phyloP scores from a whole-genome alignment of 64 coral and sea anemone genomes.

The Montipora capricornis region DNA sequence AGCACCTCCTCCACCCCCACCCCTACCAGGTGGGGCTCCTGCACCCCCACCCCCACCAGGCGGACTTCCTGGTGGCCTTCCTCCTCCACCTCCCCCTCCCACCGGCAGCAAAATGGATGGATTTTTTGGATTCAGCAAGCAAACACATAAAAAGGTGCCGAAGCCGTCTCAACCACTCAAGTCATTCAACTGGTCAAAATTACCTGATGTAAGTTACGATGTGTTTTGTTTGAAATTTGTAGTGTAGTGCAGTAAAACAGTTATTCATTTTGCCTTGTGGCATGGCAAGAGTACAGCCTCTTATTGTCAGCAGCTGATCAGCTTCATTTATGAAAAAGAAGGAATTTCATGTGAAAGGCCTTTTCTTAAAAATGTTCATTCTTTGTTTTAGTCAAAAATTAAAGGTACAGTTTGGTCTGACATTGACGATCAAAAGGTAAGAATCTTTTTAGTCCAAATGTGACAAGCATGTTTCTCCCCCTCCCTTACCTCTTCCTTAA shows the following conservation, averaged over 20 bases:
- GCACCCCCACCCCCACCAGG: conserved; percentile 77
- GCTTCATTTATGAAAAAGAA: too few relatives aligned
- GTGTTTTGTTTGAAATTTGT: neutral
- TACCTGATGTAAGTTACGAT: conserved; percentile 90
- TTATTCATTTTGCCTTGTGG: too few relatives aligned
- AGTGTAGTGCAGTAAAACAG: too few relatives aligned
- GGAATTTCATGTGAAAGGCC: neutral
- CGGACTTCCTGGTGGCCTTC: conserved; percentile 13
- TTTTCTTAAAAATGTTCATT: neutral
- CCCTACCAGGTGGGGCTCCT: conserved; percentile 65
- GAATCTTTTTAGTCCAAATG: neutral
- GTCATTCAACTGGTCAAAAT: conserved; percentile 99
- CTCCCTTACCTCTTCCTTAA: too few relatives aligned
- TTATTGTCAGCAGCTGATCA: too few relatives aligned
- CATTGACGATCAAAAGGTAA: conserved; percentile 94
- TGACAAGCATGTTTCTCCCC: too few relatives aligned
- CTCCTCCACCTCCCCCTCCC: conserved; percentile 74
- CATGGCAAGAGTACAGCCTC: too few relatives aligned
- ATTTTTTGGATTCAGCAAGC: conserved; percentile 73
- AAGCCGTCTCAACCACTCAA: conserved; percentile 98
- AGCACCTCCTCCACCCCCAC: conserved; percentile 68
- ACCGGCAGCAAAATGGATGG: conserved; percentile 26
- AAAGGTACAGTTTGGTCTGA: conserved; percentile 99
- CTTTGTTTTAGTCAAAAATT: conserved; percentile 88
- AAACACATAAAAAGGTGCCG: conserved; percentile 84